Conservation (phyloP, 2,797 vertebrate species). For the Rhinichthys osculus region DNA sequence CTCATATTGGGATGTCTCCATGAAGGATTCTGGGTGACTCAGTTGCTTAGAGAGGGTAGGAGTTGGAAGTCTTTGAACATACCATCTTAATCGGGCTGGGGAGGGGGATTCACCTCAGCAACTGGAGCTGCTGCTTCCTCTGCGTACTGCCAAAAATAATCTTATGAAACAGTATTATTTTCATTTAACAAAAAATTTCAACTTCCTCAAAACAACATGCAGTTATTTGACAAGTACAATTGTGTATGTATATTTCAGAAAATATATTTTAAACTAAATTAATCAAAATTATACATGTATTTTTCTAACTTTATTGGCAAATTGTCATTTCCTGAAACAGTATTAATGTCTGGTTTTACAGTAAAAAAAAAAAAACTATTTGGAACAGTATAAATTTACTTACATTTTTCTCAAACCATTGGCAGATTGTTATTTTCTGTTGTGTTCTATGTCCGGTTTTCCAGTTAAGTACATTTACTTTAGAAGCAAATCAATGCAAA, state of each 20-base stretch:
- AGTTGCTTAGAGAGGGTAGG: conserved; percentile 43
- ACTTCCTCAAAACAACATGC: neutral
- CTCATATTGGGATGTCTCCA: conserved; percentile 7
- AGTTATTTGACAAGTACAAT: neutral
- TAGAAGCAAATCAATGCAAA: neutral
- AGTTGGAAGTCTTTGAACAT: conserved; percentile 47
- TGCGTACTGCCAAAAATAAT: conserved; percentile 23
- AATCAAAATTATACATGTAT: neutral
- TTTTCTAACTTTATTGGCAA: neutral
- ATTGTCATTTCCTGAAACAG: neutral
- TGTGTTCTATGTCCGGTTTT: neutral
- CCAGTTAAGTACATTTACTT: neutral
- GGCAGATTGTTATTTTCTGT: neutral
- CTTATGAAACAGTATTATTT: conserved; percentile 3
- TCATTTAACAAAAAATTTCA: neutral
- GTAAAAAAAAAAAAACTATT: neutral
- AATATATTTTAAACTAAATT: neutral
- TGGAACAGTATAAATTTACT: neutral
- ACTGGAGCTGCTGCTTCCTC: conserved; percentile 32
- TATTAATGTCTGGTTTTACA: neutral
- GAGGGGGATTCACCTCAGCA: conserved; percentile 52
- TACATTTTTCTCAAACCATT: neutral
- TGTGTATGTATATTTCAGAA: neutral
- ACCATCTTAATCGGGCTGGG: conserved; percentile 22
- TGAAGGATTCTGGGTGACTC: conserved; percentile 26